Evolutionary conservation across 64 coral and sea anemone genomes (phyloP).

Genomic region (Montipora foliosa): DNA sequence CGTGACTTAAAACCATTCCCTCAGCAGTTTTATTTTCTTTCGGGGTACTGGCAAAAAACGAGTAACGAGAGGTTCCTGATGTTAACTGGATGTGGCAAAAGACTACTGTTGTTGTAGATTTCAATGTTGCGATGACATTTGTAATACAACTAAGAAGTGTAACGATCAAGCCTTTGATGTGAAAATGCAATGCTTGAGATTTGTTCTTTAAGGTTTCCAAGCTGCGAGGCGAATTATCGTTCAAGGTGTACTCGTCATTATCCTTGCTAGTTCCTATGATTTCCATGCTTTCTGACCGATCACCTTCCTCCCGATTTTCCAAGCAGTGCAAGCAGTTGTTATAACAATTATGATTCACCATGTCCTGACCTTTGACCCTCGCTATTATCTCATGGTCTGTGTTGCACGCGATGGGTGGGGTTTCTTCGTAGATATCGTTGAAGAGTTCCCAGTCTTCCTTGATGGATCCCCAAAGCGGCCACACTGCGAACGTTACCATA

Average conservation of each 20-base stretch:
- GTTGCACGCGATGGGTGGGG: not conserved
- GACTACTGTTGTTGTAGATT: not conserved
- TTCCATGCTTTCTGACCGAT: not conserved
- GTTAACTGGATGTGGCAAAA: not conserved
- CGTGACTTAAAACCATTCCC: not conserved
- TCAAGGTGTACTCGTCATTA: not conserved
- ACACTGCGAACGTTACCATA: not conserved
- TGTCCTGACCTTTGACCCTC: not conserved
- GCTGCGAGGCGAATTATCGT: no score
- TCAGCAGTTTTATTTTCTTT: not conserved
- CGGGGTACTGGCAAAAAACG: not conserved
- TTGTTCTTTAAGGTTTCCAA: no score
- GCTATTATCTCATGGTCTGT: not conserved
- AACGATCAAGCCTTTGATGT: no score
- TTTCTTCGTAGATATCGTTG: not conserved
- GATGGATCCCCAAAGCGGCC: not conserved
- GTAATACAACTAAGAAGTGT: no score
- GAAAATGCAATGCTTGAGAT: not conserved
- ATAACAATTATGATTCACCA: not conserved
- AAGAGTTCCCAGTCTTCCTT: not conserved
- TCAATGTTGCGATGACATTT: not conserved
- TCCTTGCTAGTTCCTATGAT: not conserved
- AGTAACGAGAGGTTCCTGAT: not conserved
- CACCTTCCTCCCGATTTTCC: not conserved
- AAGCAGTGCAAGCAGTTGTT: not conserved